A percentile compares a stretch with the other conserved stretches of the same genome.
Conservation (phyloP, 2,797 vertebrate genomes). For the Halcyon chelicuti region DNA sequence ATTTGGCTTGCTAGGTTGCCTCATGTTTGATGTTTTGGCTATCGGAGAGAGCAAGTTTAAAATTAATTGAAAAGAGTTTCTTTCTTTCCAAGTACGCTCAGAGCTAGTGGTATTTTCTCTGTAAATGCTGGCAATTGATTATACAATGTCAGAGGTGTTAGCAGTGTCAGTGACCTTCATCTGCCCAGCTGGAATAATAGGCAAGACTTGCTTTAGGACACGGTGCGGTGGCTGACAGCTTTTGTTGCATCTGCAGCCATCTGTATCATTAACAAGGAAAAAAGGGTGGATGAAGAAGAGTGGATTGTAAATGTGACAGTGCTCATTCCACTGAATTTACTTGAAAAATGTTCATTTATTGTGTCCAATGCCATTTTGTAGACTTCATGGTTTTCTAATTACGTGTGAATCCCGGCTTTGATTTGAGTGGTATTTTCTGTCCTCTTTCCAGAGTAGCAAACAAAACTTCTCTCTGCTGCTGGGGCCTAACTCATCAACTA, state of each 20-base stretch:
- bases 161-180: constrained; percentile 36
- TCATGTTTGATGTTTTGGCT: constrained; percentile 33
- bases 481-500: not conserved
- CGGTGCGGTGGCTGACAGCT: not conserved
- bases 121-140: constrained; percentile 45
- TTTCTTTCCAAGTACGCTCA: not conserved
- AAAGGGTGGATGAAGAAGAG: not conserved
- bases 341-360: not conserved
- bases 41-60: constrained; percentile 2
- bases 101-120: not conserved
- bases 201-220: constrained; percentile 34
- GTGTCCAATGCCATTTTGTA: not conserved
- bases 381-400: constrained; percentile 13
- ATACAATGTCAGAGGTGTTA: constrained; percentile 53
- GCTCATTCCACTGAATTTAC: not conserved
- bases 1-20: constrained; percentile 33
- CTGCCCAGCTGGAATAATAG: constrained; percentile 28
- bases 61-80: constrained; percentile 26
- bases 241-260: constrained; percentile 47
- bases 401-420: not conserved
- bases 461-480: not conserved
- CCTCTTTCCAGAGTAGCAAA: not conserved
- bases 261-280: not conserved
- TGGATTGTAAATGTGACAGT: not conserved
- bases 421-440: not conserved